Percentiles rank a stretch among this genome's conserved stretches.
These are phyloP conservation scores for Caenorhabditis latens DNA, from an alignment of 1,140 invertebrate species.

Conservation along the genomic window DNA sequence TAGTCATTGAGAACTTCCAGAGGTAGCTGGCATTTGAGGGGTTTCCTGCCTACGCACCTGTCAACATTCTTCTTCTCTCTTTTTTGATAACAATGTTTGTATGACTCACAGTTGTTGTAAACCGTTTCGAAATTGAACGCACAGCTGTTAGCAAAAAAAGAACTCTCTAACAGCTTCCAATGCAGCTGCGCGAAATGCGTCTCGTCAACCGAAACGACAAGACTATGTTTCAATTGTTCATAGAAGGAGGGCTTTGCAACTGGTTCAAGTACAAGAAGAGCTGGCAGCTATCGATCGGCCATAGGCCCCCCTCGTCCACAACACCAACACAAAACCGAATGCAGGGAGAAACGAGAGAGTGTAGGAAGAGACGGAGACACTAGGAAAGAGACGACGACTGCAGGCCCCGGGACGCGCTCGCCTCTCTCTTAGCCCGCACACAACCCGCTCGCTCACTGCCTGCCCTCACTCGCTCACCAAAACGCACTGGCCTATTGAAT, in stretches of 20 bases:
- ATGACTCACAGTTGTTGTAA: background rate
- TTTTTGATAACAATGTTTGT: constrained; percentile 24
- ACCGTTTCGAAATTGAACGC: background rate
- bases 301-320: constrained; percentile 11
- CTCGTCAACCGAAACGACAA: background rate
- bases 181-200: background rate
- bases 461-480: constrained; percentile 5
- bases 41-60: constrained; percentile 28
- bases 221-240: constrained; percentile 9
- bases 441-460: background rate
- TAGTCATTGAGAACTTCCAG: background rate
- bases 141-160: background rate
- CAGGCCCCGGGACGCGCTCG: constrained; percentile 38
- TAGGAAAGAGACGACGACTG: background rate
- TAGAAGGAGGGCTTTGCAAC: constrained; percentile 14
- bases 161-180: background rate
- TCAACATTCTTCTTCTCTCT: background rate
- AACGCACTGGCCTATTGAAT: constrained; percentile 23
- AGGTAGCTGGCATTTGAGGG: background rate
- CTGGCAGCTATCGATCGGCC: constrained; percentile 33
- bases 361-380: background rate
- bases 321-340: constrained; percentile 49
- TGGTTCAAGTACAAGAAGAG: constrained; percentile 54
- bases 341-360: background rate
- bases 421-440: background rate